phyloP scores from a whole-genome alignment of 2,797 vertebrate species.

The Lemur catta region DNA sequence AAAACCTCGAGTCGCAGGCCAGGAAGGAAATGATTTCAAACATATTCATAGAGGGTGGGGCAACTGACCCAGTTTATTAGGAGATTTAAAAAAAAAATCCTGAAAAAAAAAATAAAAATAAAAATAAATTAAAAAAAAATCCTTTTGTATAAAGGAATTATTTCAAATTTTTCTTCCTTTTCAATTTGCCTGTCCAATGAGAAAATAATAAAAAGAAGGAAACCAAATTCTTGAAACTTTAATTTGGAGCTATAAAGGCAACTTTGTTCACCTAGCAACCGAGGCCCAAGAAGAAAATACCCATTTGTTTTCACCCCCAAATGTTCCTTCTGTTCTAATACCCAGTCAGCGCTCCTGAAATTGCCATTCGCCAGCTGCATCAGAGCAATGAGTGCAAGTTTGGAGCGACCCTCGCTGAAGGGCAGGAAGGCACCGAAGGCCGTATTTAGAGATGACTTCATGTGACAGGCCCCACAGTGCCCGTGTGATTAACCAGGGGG shows the following conservation, averaged over 20 bases:
- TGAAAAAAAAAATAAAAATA: no score
- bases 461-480: rapidly evolving
- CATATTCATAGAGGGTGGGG: slow-evolving; percentile 64
- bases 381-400: rapidly evolving
- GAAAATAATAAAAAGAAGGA: slow-evolving; percentile 45
- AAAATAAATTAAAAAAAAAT: slow-evolving; percentile 44
- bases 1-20: slow-evolving; percentile 59
- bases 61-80: slow-evolving; percentile 74
- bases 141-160: slow-evolving; percentile 66
- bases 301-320: background rate
- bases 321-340: background rate
- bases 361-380: background rate
- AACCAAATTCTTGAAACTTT: slow-evolving; percentile 32
- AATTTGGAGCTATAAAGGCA: slow-evolving; percentile 26
- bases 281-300: background rate
- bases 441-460: background rate
- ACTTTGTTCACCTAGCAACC: background rate
- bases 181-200: slow-evolving; percentile 43
- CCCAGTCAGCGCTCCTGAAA: background rate
- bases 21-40: slow-evolving; percentile 76
- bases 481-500: background rate
- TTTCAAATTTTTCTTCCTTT: background rate
- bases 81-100: slow-evolving; percentile 51
- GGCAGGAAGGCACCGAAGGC: rapidly evolving
- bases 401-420: background rate